These are phyloP conservation scores for Diaprepes abbreviatus DNA, from an alignment of 2,888 invertebrate species.

Conservation along the genomic window DNA sequence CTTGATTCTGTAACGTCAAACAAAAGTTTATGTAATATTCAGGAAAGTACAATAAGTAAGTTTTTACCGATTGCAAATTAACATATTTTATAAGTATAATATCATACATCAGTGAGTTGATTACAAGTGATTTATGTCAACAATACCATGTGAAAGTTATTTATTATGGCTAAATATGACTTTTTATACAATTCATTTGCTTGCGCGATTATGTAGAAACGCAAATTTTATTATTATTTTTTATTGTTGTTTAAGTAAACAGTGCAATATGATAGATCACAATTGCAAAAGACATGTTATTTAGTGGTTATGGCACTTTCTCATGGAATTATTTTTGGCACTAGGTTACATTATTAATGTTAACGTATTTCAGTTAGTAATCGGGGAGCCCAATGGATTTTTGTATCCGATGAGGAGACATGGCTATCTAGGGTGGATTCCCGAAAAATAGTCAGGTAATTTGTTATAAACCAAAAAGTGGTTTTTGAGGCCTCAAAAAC, in stretches of 20 bases:
- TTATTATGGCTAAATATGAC: neutral
- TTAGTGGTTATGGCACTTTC: too few relatives aligned
- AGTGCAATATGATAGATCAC: too few relatives aligned
- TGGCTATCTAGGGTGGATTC: too few relatives aligned
- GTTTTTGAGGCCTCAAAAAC: too few relatives aligned
- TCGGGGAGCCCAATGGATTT: too few relatives aligned
- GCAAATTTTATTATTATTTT: neutral
- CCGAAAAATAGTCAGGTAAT: too few relatives aligned
- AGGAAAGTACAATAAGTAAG: neutral
- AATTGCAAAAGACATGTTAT: too few relatives aligned
- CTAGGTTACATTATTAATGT: too few relatives aligned
- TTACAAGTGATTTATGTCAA: neutral
- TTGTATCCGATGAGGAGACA: too few relatives aligned
- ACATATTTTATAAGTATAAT: conserved; percentile 15
- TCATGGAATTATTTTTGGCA: too few relatives aligned
- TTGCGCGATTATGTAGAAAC: neutral
- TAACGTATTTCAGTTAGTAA: too few relatives aligned
- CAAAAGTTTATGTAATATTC: neutral
- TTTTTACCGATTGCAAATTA: conserved; percentile 1
- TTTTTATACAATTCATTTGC: neutral
- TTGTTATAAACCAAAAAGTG: too few relatives aligned
- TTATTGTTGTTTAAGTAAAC: neutral
- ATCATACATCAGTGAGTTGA: conserved; percentile 9
- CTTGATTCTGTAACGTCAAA: neutral
- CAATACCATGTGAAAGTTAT: conserved; percentile 10